Evolutionary conservation across 1,140 invertebrate species (phyloP), one percentile per base, ranked within the genome.

Genomic region (Procambarus virginalis): DNA sequence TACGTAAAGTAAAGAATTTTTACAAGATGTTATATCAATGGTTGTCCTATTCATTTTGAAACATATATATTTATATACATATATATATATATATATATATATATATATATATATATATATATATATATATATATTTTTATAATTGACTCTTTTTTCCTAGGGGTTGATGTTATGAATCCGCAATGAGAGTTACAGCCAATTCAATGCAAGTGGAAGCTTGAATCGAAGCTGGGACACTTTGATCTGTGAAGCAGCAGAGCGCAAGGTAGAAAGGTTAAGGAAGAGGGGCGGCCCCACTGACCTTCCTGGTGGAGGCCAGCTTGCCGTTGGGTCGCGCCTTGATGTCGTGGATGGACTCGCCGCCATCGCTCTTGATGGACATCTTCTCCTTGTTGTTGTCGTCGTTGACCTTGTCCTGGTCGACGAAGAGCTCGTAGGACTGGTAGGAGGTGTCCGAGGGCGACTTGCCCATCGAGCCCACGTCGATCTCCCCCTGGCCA

Each of bases 371-470:
- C 93, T 97, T 95, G 85, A 98, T 96, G 94, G 97, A 98, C 96
- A 97, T 96, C 94, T 98, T 96, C 94, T 98, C 97, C 93, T 97
- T 97, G 93, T 96, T 96, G 95, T 97, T 97, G 94, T 97, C 97
- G 93, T 97, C 96, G 93, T 97, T 96, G 92, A 96, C 96, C 92
- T 97, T 97, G 92, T 97, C 97, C 93, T 97, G 97, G 89, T 96
- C 96, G 81, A 97, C 96, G 94, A 97, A 98, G 79, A 97, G 94
- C 94, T 98, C 97, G 94, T 98, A 98, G 94, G 97, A 98, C 92
- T 97, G 96, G 93, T 97, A 97, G 20, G 97, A 98, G 93, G 97
- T 97, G 93, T 96, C 96, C 68, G 97, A 98, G 10, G 97, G 97
- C 55, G 97, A 98, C 78, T 98, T 97, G 87, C 96, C 96, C 90